Base-by-base conservation (phyloP, 37 sponge, comb jelly and placozoan species). In the Trichoplax adhaerens region DNA sequence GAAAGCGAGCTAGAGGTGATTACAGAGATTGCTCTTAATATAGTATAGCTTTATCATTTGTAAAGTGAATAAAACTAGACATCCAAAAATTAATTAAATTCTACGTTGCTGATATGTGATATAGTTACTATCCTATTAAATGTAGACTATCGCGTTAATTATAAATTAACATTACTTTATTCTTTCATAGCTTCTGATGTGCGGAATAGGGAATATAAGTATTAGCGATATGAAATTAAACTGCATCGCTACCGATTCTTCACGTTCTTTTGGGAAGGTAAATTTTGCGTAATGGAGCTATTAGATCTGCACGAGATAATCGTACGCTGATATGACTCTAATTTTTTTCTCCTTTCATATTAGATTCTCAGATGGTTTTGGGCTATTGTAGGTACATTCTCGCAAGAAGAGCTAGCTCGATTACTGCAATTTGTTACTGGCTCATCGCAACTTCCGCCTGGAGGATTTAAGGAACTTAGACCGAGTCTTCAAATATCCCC, bases 1-100 rank as follows among this genome's bases (percentile, higher is more conserved):
- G 95, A 94, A 57, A 90, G 81, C 78, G 95, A 94, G 78, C 67
- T 94, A 47, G 95, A 94, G 87, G 91, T 90, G 62, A 70, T 29
- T 29, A 29, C 29, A 29, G 29, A 29, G 29, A 29, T 29, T 29
- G 29, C 29, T 29, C 29, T 29, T 29, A 29, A 29, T 29, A 29
- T 29, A 29, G 29, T 29, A 29, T 29, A 29, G 29, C 29, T 29
- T 29, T 29, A 29, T 29, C 29, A 29, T 29, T 29, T 29, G 29
- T 29, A 29, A 29, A 29, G 29, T 29, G 29, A 29, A 29, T 29
- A 29, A 29, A 29, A 29, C 29, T 29, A 29, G 29, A 29, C 29
- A 29, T 29, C 29, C 29, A 29, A 29, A 29, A 29, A 29, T 29
- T 29, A 29, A 29, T 29, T 29, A 29, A 29, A 29, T 29, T 29